A percentile compares a stretch with the other conserved stretches of the same genome.
Conservation (phyloP, 1,140 invertebrate genomes). For the Oncopeltus fasciatus region DNA sequence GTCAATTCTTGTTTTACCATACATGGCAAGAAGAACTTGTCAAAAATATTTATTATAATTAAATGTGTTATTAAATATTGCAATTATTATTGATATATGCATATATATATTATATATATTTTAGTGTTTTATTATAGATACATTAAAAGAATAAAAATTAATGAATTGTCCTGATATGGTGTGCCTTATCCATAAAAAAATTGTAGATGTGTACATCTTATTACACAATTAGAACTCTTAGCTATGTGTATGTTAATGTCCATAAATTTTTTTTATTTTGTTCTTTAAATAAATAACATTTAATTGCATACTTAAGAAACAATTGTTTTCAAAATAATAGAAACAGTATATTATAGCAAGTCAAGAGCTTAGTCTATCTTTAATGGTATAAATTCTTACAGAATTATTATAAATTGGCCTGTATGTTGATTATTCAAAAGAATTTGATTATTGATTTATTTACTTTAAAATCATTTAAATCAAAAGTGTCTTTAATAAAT, state of each 20-base stretch:
- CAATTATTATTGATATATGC: conserved; percentile 19
- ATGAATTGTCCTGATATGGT: conserved; percentile 23
- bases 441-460: no score
- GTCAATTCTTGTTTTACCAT: conserved; percentile 17
- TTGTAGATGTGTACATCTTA: conserved; percentile 17
- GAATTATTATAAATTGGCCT: neutral
- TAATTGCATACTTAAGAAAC: neutral
- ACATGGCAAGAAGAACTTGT: neutral
- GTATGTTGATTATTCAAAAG: neutral
- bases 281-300: neutral
- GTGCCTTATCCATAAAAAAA: conserved; percentile 22
- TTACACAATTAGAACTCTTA: conserved; percentile 15
- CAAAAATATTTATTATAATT: conserved; percentile 13
- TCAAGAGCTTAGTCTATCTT: conserved; percentile 17
- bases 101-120: no score
- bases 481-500: no score
- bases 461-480: no score
- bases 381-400: neutral
- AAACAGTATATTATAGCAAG: conserved; percentile 1
- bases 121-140: conserved; percentile 14
- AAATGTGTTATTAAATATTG: conserved; percentile 16
- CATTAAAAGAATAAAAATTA: conserved; percentile 14
- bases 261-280: neutral
- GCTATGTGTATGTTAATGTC: conserved; percentile 12
- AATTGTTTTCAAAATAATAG: neutral